A percentile compares a stretch with the other conserved stretches of the same genome.
Conservation (phyloP, 2,888 invertebrate genomes). For the Chirona hameri region DNA sequence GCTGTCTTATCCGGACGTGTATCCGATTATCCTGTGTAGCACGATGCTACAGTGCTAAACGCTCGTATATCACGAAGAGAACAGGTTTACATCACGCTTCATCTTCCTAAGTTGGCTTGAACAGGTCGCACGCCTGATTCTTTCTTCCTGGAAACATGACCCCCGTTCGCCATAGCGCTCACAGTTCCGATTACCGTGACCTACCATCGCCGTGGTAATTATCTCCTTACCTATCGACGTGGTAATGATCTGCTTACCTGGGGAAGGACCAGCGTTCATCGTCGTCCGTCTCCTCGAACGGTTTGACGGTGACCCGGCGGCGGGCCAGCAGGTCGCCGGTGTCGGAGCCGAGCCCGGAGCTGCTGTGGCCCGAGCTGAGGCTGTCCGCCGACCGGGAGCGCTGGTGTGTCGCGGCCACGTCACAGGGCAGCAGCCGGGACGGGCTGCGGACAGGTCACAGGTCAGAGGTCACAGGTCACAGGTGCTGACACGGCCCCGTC, state of each 20-base stretch:
- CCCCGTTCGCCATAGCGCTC: too few species aligned
- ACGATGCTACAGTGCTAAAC: too few species aligned
- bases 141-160: too few species aligned
- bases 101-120: too few species aligned
- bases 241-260: constrained; percentile 40
- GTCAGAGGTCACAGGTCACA: neutral
- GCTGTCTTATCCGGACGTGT: too few species aligned
- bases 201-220: too few species aligned
- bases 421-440: neutral
- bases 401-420: neutral
- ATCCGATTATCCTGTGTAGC: too few species aligned
- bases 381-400: constrained; percentile 44
- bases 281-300: constrained; percentile 44
- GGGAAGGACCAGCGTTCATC: constrained; percentile 42
- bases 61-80: too few species aligned
- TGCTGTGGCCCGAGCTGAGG: constrained; percentile 44
- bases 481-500: neutral
- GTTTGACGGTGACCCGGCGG: constrained; percentile 43
- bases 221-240: constrained; percentile 40
- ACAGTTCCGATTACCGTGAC: too few species aligned
- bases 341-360: constrained; percentile 42
- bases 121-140: too few species aligned
- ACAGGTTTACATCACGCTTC: too few species aligned
- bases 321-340: constrained; percentile 25
- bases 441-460: neutral